Evolutionary conservation across 1,140 invertebrate genomes (phyloP), one percentile per base, ranked within the genome.

Genomic region (Streblospio benedicti): DNA sequence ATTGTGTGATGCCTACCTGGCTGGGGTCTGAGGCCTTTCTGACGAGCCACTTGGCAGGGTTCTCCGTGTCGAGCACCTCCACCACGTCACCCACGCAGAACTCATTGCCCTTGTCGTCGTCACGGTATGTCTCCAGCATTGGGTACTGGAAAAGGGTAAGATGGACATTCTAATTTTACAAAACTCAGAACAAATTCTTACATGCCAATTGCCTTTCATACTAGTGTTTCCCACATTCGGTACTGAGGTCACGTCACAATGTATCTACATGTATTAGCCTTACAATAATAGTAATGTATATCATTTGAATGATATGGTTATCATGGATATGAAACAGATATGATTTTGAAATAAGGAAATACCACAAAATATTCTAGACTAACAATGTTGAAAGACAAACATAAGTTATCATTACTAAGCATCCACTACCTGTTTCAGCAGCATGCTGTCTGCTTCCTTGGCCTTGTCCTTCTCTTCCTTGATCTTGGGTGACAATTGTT

Each of bases 1-100:
- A n/a, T n/a, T n/a, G n/a, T n/a, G n/a, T n/a, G n/a, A n/a, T n/a
- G n/a, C n/a, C n/a, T n/a, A n/a, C n/a, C n/a, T n/a, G n/a, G n/a
- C n/a, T n/a, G n/a, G n/a, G n/a, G n/a, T n/a, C n/a, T n/a, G n/a
- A n/a, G n/a, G n/a, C n/a, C 43, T 63, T 67, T 33, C 69, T 60
- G 6, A 75, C 72, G 20, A 73, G 45, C 73, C 73, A 75, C 6
- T 50, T 44, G 25, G 66, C 64, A 18, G 53, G 61, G 53, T 64
- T 68, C 38, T 64, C 57, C 1, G 57, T 73, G 61, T 89, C 87
- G 57, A 92, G 72, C 2, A 77, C 65, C 51, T 76, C 70, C 6
- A 75, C 71, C 31, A 72, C 38, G 25, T 74, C 70, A 27, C 71
- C 73, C 53, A 60, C 62, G n/a, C 62, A 59, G 18, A 76, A 54